Evolutionary conservation across 1,140 invertebrate species (phyloP), one percentile per base, ranked within the genome.

Genomic region (Chironomus tepperi): DNA sequence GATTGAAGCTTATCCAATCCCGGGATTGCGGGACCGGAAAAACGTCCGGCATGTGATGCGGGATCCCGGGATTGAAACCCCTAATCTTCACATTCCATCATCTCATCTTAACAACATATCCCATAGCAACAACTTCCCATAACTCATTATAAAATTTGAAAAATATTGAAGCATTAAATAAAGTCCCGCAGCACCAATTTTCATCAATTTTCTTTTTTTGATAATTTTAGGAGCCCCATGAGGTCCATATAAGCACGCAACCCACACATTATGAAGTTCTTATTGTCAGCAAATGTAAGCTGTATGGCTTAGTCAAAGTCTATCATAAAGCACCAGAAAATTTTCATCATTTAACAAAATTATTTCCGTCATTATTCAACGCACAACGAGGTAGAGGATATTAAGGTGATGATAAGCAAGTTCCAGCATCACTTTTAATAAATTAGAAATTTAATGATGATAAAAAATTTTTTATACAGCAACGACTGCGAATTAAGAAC

Each of bases 251-350:
- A 16, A 70, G 18, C 10, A 70, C 65, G n/a, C 65, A 70, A 10
- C 16, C 16, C n/a, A 70, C 65, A 5, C 18, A 70, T 19, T 70
- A 70, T 19, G 16, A 70, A 70, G 19, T 70, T 18, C 65, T 70
- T 12, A 70, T 70, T 70, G 65, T 70, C 19, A 70, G 65, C 18
- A 10, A 15, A 18, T 18, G n/a, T 3, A 70, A 70, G 18, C 7
- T 70, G n/a, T 3, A 18, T 9, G 65, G 65, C 18, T 70, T 18
- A 5, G 18, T 70, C 7, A 70, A 70, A 70, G 16, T 70, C 16
- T 70, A 70, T 10, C 65, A 70, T 70, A 70, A 70, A 18, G 65
- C 65, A 18, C 65, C 65, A 21, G 65, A 70, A 70, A 70, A 70
- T 70, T 70, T 70, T 19, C 65, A 70, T 8, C 65, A 70, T 70